Conservation (phyloP, 2,888 invertebrate species). For the Melangyna quadrimaculata region DNA sequence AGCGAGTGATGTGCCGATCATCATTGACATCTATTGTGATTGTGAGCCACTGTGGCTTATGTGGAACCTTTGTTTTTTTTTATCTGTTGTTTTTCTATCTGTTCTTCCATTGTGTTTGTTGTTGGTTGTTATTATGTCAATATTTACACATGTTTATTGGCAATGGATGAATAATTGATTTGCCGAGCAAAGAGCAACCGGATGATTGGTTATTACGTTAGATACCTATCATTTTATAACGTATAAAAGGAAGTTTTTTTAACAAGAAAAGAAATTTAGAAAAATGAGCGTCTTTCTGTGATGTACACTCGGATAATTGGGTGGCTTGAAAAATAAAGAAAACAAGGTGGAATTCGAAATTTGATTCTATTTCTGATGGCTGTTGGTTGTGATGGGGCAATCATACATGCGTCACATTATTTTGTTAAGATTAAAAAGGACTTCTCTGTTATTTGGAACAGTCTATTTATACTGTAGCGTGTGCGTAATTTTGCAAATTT, state of each 20-base stretch:
- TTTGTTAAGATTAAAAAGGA: background rate
- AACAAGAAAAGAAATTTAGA: conserved; percentile 6
- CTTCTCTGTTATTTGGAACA: background rate
- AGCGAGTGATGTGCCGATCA: conserved; percentile 17
- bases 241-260: background rate
- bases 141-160: conserved; percentile 47
- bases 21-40: background rate
- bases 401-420: background rate
- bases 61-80: conserved; percentile 20
- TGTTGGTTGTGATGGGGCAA: background rate
- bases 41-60: conserved; percentile 25
- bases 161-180: conserved; percentile 33
- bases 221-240: too few species aligned
- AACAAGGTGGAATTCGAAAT: background rate
- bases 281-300: background rate
- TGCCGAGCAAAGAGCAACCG: background rate
- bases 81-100: background rate
- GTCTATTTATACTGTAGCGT: background rate
- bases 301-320: conserved; percentile 6
- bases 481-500: background rate
- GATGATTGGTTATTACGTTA: background rate
- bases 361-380: background rate
- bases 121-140: conserved; percentile 20
- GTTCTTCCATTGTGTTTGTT: background rate
- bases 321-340: background rate